Percentiles rank a stretch among this genome's conserved stretches.
phyloP scores from a whole-genome alignment of 2,888 invertebrate genomes.

The Lacanobia oleracea region DNA sequence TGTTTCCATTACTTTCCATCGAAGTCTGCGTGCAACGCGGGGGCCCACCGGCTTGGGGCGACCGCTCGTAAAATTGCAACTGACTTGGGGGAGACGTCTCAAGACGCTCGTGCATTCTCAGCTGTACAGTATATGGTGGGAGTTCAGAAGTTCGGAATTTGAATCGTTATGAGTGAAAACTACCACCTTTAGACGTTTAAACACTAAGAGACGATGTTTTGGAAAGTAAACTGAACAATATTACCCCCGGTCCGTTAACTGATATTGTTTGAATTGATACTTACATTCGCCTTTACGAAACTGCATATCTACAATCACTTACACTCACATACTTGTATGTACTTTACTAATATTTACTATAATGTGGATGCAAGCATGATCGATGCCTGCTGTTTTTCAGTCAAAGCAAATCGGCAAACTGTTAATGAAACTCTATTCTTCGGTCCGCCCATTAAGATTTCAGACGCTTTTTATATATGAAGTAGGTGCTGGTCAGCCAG shows the following conservation, averaged over 20 bases:
- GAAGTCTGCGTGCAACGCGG: slow-evolving; percentile 75
- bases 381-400: too few species aligned
- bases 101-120: slow-evolving; percentile 89
- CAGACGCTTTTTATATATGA: background rate
- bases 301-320: too few species aligned
- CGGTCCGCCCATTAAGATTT: background rate
- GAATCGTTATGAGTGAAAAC: background rate
- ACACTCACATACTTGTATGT: too few species aligned
- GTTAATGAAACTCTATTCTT: background rate
- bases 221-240: too few species aligned
- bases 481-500: too few species aligned
- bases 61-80: slow-evolving; percentile 89
- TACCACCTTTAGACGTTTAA: too few species aligned
- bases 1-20: slow-evolving; percentile 70
- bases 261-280: too few species aligned
- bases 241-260: too few species aligned
- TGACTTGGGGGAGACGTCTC: slow-evolving; percentile 86
- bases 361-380: too few species aligned
- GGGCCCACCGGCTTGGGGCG: slow-evolving; percentile 78
- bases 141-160: slow-evolving; percentile 52
- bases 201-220: too few species aligned
- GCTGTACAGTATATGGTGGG: slow-evolving; percentile 71
- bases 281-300: too few species aligned
- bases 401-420: background rate
- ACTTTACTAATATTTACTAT: too few species aligned